Conservation (phyloP, 2,888 invertebrate genomes). For the Cephus pulcher region DNA sequence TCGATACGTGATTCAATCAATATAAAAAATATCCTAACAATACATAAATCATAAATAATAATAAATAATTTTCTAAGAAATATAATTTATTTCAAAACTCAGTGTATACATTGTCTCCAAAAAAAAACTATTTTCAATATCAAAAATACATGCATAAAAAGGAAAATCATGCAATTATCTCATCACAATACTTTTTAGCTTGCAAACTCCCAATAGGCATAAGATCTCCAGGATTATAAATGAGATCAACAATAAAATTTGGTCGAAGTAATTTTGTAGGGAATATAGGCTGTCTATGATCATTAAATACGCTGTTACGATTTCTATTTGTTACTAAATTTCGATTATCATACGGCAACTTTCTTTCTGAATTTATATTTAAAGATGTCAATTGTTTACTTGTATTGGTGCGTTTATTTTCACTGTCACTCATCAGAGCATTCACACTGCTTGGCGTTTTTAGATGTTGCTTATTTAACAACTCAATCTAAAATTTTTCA, state of each 20-base stretch:
- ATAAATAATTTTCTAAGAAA: background rate
- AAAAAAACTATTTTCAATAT: background rate
- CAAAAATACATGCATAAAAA: background rate
- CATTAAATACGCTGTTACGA: background rate
- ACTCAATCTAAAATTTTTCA: background rate
- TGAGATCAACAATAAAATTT: conserved; percentile 75
- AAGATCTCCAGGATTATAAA: conserved; percentile 67
- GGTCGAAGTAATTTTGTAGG: conserved; percentile 71
- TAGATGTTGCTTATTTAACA: background rate
- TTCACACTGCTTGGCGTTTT: background rate
- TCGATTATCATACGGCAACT: too few species aligned
- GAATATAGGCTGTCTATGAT: conserved; percentile 26
- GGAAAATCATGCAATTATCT: background rate
- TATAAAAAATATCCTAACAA: background rate
- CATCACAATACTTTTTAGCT: conserved; percentile 62
- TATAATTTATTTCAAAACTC: background rate
- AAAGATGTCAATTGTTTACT: background rate
- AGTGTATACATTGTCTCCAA: background rate
- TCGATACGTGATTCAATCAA: background rate
- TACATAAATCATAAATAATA: background rate
- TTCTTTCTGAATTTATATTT: background rate
- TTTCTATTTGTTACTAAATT: background rate
- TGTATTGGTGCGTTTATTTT: background rate
- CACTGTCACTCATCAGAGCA: background rate
- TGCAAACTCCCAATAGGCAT: conserved; percentile 61